phyloP scores from a whole-genome alignment of 2,113 vertebrate species.

The Psittacula cyanocephala region DNA sequence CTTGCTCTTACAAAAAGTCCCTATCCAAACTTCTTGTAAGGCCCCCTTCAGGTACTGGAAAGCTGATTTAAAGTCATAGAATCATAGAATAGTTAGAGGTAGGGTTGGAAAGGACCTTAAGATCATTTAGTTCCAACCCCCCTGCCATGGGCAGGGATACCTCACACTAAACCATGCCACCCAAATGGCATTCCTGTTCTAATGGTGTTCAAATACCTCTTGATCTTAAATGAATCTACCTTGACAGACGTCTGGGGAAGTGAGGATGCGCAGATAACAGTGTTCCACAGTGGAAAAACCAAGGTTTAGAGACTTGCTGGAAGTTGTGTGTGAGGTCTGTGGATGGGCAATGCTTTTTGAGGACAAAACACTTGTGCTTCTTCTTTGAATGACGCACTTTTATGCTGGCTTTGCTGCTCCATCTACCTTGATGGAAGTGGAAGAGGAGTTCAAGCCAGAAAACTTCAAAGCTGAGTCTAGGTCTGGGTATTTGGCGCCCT shows the following conservation, averaged over 20 bases:
- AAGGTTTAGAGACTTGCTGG: background rate
- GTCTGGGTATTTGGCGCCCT: background rate
- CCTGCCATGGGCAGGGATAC: no score
- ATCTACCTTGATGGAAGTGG: accelerated
- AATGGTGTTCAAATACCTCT: background rate
- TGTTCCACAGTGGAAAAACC: background rate
- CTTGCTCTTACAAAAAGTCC: background rate
- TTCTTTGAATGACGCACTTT: background rate
- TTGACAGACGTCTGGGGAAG: background rate
- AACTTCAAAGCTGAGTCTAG: background rate
- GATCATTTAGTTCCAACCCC: no score
- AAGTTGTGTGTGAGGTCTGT: background rate
- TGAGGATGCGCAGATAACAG: background rate
- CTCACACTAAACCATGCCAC: no score
- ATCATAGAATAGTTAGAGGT: no score
- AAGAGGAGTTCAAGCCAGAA: background rate
- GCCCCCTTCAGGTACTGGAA: background rate
- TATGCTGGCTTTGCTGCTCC: background rate
- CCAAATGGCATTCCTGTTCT: background rate
- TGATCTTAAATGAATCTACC: background rate
- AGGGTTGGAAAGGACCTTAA: no score
- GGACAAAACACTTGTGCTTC: background rate
- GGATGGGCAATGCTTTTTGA: accelerated
- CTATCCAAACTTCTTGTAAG: background rate
- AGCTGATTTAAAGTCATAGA: background rate